Base-by-base conservation (phyloP, 2,113 vertebrate species). In the Lagopus leucura region DNA sequence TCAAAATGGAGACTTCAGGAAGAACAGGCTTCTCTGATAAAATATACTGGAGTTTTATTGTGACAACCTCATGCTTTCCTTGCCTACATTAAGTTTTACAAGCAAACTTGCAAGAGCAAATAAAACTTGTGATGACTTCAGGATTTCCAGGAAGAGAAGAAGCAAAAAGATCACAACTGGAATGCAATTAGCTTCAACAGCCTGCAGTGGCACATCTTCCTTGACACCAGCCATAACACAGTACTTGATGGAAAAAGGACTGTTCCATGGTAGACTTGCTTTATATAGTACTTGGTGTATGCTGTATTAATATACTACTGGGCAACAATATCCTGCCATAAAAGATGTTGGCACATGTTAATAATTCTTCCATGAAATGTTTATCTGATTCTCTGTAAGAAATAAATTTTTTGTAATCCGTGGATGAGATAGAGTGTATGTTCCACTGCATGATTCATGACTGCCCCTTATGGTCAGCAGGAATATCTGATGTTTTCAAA, bases 381-480 rank as follows among this genome's bases (percentile, higher is more conserved):
- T 93, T 88, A 65, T 93, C 20, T n/a, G 52, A 40, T 63, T 79
- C 25, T 32, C 34, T 77, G 36, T 69, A 76, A 89, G 64, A 91
- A 94, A 57, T 13, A 22, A n/a, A 74, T 65, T 61, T 65, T 42
- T 74, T 47, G 16, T 74, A 85, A 89, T 70, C 93, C 32, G 40
- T 8, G 22, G 52, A 38, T 40, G 83, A 69, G 40, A 58, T 77
- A 82, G 48, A 77, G 12, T 50, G 7, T 72, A 89, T 80, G 16
- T 65, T 84, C 61, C 34, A 63, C 45, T 85, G 38, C 34, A 8
- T 92, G 76, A 93, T 94, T 94, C 69, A 91, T 92, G 52, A 25
- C 21, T 36, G 50, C 17, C 34, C 60, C 75, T 80, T 38, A 16
- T 21, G n/a, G 47, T 50, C 45, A 91, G 82, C 47, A 89, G 61